Base-by-base conservation (phyloP, 2,113 vertebrate species). In the Martes martes region DNA sequence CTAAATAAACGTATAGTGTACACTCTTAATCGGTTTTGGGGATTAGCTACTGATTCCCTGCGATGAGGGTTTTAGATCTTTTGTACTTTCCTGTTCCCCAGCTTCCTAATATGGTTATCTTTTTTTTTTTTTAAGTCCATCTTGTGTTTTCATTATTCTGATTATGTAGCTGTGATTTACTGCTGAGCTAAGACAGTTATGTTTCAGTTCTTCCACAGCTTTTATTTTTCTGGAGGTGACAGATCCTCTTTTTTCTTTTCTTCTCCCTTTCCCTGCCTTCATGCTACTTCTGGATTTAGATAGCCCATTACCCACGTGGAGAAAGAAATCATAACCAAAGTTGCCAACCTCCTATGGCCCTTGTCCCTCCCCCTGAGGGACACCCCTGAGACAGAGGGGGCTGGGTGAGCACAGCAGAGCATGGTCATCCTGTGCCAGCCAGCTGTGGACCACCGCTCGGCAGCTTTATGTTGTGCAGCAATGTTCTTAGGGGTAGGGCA, bases 81-180 rank as follows among this genome's bases (percentile, higher is more conserved):
- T 92, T n/a, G 13, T 81, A 24, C 45, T 61, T 69, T 39, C 10
- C 21, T 11, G 10, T 81, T 59, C 9, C 39, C 13, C 21, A 39
- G 14, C 80, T 93, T 81, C 83, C 71, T 95, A 73, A 59, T 80
- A 36, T 36, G 36, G 55, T 50, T 88, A n/a, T 79, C 19, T 59
- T 65, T 79, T 19, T 8, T 39, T 8, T 36, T 33, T 81, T 63
- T 61, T 18, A 23, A 79, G 42, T 36, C 33, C 0, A 1, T 69
- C 39, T 47, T 50, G 16, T 69, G 4, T 88, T 76, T 55, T 85
- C 28, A 6, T 80, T 84, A 9, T 57, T 69, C 59, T 42, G 45
- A 67, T 95, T 50, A 52, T 83, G 36, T 52, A 26, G 50, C 57
- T 89, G 1, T 55, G 74, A 39, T 61, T 95, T 81, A 19, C 52